phyloP scores from a whole-genome alignment of 2,888 invertebrate species.

The Rhagonycha fulva region DNA sequence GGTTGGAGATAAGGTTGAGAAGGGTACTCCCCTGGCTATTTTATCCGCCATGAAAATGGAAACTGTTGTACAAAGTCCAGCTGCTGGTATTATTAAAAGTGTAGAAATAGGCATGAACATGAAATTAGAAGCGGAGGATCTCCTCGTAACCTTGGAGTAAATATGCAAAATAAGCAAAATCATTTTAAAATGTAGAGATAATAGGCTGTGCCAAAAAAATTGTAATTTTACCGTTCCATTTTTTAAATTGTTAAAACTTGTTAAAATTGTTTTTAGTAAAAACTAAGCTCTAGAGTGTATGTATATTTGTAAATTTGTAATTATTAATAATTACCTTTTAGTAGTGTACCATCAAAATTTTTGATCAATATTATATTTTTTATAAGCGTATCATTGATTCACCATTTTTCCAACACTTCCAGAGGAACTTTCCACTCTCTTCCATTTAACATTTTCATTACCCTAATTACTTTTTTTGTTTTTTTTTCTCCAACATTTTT shows the following conservation, averaged over 20 bases:
- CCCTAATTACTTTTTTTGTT: too few relatives aligned
- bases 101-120: conserved; percentile 78
- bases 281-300: not conserved
- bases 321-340: not conserved
- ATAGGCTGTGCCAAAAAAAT: not conserved
- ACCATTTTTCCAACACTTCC: not conserved
- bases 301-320: not conserved
- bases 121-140: conserved; percentile 94
- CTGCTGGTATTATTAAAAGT: conserved; percentile 79
- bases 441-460: too few relatives aligned
- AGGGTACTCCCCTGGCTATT: conserved; percentile 90
- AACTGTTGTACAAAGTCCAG: conserved; percentile 93
- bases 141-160: conserved; percentile 82
- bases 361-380: not conserved
- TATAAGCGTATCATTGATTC: not conserved
- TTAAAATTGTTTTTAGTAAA: not conserved
- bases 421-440: too few relatives aligned
- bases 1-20: conserved; percentile 89
- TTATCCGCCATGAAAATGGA: conserved; percentile 99
- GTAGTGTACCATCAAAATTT: not conserved
- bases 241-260: not conserved
- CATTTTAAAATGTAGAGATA: not conserved
- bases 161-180: not conserved
- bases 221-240: not conserved
- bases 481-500: too few relatives aligned